Evolutionary conservation across 2,113 vertebrate species (phyloP).

Genomic region (Callipepla californica): DNA sequence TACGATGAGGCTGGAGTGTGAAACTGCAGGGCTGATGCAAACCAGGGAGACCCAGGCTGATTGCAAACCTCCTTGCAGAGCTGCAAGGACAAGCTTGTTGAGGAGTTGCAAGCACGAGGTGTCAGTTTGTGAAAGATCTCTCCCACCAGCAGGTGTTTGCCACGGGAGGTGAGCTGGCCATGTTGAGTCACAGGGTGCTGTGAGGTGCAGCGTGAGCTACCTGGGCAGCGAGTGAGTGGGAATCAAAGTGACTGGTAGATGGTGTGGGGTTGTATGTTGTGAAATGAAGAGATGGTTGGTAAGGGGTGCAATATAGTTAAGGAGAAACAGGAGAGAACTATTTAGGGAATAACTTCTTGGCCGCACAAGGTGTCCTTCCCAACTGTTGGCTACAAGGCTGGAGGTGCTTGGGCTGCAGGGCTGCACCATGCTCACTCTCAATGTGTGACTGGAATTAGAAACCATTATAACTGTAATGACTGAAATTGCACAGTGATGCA

Average conservation of each 20-base stretch:
- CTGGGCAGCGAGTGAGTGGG: neutral
- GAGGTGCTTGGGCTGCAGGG: neutral
- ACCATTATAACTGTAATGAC: neutral
- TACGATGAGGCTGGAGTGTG: fast-evolving
- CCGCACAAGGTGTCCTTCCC: neutral
- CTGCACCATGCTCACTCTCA: neutral
- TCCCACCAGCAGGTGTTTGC: neutral
- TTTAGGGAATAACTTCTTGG: neutral
- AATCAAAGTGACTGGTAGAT: neutral
- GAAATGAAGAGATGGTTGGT: neutral
- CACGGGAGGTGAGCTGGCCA: neutral
- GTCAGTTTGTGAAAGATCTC: neutral
- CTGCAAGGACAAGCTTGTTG: fast-evolving
- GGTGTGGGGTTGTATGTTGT: neutral
- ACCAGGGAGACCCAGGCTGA: neutral
- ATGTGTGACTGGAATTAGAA: neutral
- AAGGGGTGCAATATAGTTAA: neutral
- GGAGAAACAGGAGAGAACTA: neutral
- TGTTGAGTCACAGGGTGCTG: neutral
- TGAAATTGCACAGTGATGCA: neutral
- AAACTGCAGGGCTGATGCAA: neutral
- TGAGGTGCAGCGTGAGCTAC: neutral
- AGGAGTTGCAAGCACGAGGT: neutral
- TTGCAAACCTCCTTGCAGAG: neutral
- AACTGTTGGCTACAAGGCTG: neutral